Conservation (phyloP, 2,797 vertebrate species). For the Rhynchonycteris naso region DNA sequence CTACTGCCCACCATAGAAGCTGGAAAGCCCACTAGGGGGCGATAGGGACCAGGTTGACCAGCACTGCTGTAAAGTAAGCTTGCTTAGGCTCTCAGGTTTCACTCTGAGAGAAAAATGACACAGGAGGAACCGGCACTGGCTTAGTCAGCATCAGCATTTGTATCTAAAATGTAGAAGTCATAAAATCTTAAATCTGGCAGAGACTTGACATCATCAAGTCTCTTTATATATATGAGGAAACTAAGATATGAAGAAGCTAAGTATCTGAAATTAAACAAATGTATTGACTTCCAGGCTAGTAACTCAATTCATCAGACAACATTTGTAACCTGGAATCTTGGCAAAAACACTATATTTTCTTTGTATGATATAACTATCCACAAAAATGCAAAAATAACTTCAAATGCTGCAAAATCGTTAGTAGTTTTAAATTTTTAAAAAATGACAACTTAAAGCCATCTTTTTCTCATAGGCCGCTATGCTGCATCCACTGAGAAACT, state of each 20-base stretch:
- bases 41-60: no score
- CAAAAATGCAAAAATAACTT: constrained; percentile 41
- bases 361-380: not conserved
- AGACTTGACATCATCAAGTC: not conserved
- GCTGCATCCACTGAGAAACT: not conserved
- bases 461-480: not conserved
- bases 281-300: not conserved
- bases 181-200: not conserved
- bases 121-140: not conserved
- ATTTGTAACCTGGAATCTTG: not conserved
- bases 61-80: no score
- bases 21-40: no score
- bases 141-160: not conserved
- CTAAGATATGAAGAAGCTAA: not conserved
- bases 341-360: not conserved
- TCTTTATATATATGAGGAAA: not conserved
- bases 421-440: constrained; percentile 16
- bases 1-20: no score
- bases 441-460: not conserved
- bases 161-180: constrained; percentile 29
- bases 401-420: not conserved
- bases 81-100: constrained; percentile 19
- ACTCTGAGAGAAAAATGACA: constrained; percentile 18
- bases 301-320: not conserved
- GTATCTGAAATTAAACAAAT: not conserved